phyloP scores from a whole-genome alignment of 2,113 vertebrate species.

The Ciconia stormi region DNA sequence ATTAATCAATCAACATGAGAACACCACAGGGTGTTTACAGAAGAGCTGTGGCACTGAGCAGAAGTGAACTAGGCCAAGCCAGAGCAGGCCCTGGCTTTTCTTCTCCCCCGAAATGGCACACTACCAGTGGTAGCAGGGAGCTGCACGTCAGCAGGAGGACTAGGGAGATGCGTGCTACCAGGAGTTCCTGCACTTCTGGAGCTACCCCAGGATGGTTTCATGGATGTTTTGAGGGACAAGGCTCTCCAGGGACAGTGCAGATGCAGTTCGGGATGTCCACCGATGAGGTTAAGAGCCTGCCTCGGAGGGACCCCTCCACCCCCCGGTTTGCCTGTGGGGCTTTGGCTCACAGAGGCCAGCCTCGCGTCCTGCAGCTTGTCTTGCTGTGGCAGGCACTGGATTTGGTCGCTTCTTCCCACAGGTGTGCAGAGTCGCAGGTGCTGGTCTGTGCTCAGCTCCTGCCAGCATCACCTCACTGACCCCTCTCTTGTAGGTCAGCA shows the following conservation, averaged over 20 bases:
- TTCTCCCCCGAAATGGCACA: background rate
- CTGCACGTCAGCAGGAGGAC: background rate
- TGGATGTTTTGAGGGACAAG: background rate
- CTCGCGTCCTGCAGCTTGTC: background rate
- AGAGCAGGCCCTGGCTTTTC: background rate
- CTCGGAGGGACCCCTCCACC: background rate
- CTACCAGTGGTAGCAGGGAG: background rate
- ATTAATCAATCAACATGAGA: background rate
- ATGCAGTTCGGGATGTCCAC: background rate
- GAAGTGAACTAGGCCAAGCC: background rate
- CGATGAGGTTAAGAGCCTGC: background rate
- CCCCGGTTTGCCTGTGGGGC: too few species aligned
- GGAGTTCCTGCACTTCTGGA: background rate
- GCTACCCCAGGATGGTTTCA: background rate
- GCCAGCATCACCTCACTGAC: background rate
- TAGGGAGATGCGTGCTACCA: background rate
- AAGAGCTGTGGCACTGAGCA: background rate
- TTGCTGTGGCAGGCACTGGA: background rate
- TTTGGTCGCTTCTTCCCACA: background rate
- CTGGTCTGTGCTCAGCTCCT: background rate
- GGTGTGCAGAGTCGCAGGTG: background rate
- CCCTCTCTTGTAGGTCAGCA: background rate
- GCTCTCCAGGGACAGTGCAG: background rate
- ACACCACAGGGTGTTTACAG: background rate
- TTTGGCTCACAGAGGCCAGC: background rate